phyloP scores from a whole-genome alignment of 1,140 invertebrate genomes.

The Bactericera cockerelli region DNA sequence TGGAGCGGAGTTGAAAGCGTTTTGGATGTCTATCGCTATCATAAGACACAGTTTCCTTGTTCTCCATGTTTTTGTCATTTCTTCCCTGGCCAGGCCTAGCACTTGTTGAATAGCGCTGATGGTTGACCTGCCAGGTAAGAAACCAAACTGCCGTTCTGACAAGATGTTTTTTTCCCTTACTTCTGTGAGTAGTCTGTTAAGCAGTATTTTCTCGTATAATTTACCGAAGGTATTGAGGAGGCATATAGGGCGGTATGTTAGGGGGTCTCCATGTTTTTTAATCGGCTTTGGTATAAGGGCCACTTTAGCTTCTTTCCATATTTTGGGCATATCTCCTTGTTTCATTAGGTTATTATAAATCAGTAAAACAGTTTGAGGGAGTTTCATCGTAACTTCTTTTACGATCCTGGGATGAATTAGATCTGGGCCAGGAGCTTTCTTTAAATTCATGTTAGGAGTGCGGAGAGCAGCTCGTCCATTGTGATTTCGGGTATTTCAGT shows the following conservation, averaged over 20 bases:
- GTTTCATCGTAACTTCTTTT: background rate
- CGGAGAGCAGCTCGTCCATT: background rate
- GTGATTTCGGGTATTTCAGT: background rate
- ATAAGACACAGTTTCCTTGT: background rate
- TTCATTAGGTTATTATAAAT: background rate
- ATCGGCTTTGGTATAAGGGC: background rate
- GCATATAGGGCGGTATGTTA: background rate
- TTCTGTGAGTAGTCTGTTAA: constrained; percentile 13
- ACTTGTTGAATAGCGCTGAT: constrained; percentile 26
- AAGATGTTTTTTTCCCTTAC: constrained; percentile 15
- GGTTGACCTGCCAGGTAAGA: constrained; percentile 24
- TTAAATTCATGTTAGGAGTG: background rate
- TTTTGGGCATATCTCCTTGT: background rate
- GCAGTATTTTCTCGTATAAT: background rate
- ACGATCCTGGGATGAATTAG: background rate
- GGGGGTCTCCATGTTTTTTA: background rate
- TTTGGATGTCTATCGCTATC: constrained; percentile 2
- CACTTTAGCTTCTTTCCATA: constrained; percentile 10
- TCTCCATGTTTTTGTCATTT: background rate
- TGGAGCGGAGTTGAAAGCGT: constrained; percentile 3
- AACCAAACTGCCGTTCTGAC: constrained; percentile 26
- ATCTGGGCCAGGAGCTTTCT: constrained; percentile 6
- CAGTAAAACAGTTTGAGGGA: background rate
- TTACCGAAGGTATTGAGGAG: background rate
- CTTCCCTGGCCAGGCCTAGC: background rate